These are phyloP conservation scores for Raja brachyura DNA, from an alignment of 2,113 vertebrate genomes.

Conservation along the genomic window DNA sequence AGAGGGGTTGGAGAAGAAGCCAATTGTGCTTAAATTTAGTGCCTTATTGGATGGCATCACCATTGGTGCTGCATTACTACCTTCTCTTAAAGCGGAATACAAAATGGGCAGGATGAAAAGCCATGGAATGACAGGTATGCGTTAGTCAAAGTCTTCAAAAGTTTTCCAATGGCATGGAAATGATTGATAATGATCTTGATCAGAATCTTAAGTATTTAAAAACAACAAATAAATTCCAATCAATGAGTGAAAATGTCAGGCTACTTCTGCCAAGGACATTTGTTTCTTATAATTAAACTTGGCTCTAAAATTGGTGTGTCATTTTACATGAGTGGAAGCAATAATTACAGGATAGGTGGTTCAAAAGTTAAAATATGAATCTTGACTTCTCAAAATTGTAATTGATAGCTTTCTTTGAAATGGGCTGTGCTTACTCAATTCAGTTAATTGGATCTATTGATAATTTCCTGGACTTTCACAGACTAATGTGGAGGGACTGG, in stretches of 20 bases:
- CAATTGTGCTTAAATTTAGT: conserved; percentile 96
- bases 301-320: neutral
- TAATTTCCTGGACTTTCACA: too few species aligned
- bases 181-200: neutral
- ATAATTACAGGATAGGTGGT: neutral
- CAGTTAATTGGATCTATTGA: neutral
- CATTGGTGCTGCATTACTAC: conserved; percentile 87
- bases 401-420: neutral
- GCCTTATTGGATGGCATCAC: conserved; percentile 95
- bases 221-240: neutral
- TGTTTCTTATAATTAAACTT: neutral
- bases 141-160: conserved; percentile 4
- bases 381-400: neutral
- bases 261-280: neutral
- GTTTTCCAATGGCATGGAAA: neutral
- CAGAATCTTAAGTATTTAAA: neutral
- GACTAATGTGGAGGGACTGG: too few species aligned
- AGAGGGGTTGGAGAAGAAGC: conserved; percentile 94
- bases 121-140: conserved; percentile 89
- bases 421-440: too few species aligned
- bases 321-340: neutral
- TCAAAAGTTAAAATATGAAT: neutral
- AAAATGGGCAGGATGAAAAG: conserved; percentile 97
- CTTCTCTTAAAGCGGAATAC: conserved; percentile 92
- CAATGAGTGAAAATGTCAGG: neutral